Evolutionary conservation across 2,888 invertebrate genomes (phyloP).

Genomic region (Drosophila helvetica): DNA sequence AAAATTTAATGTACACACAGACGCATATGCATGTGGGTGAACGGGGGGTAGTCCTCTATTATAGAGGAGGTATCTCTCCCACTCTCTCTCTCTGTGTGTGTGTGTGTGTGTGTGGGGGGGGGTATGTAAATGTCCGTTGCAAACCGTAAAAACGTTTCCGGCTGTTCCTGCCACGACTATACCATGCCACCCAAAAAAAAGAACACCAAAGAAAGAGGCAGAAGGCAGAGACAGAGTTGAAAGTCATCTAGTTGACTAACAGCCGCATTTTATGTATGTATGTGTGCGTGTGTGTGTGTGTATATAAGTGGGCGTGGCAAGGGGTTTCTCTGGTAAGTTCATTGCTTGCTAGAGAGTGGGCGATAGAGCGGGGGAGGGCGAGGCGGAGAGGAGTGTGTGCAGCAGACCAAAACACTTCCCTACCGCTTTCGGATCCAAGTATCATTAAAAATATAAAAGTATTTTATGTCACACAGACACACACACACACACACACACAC

Average conservation of each 20-base stretch:
- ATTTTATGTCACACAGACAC: conserved; percentile 62
- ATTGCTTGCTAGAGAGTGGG: conserved; percentile 63
- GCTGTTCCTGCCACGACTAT: conserved; percentile 48
- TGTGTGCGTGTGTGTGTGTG: not conserved
- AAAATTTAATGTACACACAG: conserved; percentile 77
- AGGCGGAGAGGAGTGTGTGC: conserved; percentile 63
- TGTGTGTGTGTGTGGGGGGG: conserved; percentile 32
- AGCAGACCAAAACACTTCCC: conserved; percentile 77
- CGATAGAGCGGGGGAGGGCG: conserved; percentile 33
- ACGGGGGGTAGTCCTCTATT: conserved; percentile 2
- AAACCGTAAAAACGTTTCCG: conserved; percentile 77
- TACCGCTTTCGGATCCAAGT: conserved; percentile 76
- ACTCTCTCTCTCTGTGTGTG: conserved; percentile 22
- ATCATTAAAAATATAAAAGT: conserved; percentile 79
- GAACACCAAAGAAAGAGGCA: conserved; percentile 3
- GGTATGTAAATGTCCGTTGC: conserved; percentile 69
- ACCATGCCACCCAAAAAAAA: conserved; percentile 17
- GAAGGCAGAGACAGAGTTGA: conserved; percentile 54
- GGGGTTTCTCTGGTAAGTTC: conserved; percentile 57
- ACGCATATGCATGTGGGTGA: conserved; percentile 60
- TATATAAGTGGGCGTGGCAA: not conserved
- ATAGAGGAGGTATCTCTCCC: not conserved
- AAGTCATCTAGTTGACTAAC: conserved; percentile 70
- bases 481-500: conserved; percentile 29
- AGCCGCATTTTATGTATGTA: conserved; percentile 28